Conservation (phyloP, 2,888 invertebrate species). For the Mystacides longicornis region DNA sequence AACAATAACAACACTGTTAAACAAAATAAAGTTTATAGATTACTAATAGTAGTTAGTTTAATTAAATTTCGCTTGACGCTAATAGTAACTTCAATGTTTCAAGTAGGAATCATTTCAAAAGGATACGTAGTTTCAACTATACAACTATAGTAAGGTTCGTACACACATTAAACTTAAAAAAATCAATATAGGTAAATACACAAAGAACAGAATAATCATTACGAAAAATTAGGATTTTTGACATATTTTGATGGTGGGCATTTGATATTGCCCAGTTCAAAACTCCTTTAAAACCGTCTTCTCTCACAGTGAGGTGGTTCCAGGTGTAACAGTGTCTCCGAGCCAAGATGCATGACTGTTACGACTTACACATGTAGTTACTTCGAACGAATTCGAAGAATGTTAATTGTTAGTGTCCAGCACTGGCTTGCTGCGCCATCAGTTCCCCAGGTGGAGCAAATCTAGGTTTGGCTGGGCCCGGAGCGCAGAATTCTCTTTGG, state of each 20-base stretch:
- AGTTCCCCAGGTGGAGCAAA: slow-evolving; percentile 53
- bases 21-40: not conserved
- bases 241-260: no score
- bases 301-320: no score
- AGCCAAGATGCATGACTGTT: no score
- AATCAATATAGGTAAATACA: no score
- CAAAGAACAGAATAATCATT: no score
- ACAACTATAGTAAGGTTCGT: not conserved
- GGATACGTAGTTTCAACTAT: slow-evolving; percentile 3
- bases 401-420: slow-evolving; percentile 39
- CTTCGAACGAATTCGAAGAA: slow-evolving; percentile 24
- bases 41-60: not conserved
- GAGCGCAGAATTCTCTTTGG: slow-evolving; percentile 44
- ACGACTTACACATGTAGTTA: no score
- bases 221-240: no score
- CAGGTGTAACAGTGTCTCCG: no score
- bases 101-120: slow-evolving; percentile 9
- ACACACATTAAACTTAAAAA: slow-evolving; percentile 1
- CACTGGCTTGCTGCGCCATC: slow-evolving; percentile 49
- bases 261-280: no score
- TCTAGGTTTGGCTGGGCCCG: slow-evolving; percentile 45
- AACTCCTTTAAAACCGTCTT: slow-evolving; percentile 21
- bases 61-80: slow-evolving; percentile 4
- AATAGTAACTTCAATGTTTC: slow-evolving; percentile 8
- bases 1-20: not conserved